Evolutionary conservation across 2,113 vertebrate genomes (phyloP).

Genomic region (Chaenogobius annularis): DNA sequence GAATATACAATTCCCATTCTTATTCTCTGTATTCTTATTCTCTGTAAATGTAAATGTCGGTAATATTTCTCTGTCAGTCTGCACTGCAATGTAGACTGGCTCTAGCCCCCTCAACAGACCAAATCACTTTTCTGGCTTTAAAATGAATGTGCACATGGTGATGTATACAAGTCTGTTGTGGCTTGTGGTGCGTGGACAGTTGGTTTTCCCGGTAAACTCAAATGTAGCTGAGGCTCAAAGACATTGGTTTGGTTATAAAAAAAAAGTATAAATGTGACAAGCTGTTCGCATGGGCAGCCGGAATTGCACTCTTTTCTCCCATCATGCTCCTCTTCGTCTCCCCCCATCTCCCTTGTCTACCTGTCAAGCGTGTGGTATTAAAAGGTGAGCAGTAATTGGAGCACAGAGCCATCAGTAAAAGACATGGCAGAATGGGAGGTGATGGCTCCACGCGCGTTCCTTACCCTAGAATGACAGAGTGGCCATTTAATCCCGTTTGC

Average conservation of each 20-base stretch:
- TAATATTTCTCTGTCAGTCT: neutral
- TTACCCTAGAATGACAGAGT: slow-evolving; percentile 62
- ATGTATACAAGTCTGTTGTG: slow-evolving; percentile 22
- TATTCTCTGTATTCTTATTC: neutral
- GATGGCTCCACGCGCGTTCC: slow-evolving; percentile 47
- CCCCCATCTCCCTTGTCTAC: slow-evolving; percentile 40
- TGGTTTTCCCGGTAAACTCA: slow-evolving; percentile 14
- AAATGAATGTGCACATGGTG: slow-evolving; percentile 7
- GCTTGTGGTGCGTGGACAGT: slow-evolving; percentile 7
- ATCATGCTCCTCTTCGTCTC: slow-evolving; percentile 40
- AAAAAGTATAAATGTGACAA: slow-evolving; percentile 34
- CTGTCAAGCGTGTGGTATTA: slow-evolving; percentile 66
- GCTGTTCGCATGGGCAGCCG: slow-evolving; percentile 31
- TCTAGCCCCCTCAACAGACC: slow-evolving; percentile 6
- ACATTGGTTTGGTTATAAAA: slow-evolving; percentile 25
- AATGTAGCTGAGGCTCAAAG: slow-evolving; percentile 25
- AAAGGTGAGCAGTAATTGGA: slow-evolving; percentile 77
- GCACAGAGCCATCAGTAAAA: slow-evolving; percentile 68
- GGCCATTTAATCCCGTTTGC: slow-evolving; percentile 84
- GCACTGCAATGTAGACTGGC: neutral
- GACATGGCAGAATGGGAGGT: slow-evolving; percentile 56
- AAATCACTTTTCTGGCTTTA: slow-evolving; percentile 21
- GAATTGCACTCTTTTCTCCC: slow-evolving; percentile 38
- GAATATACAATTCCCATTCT: neutral
- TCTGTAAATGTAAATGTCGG: neutral